These are phyloP conservation scores for Dynastes hyllus DNA, from an alignment of 2,888 invertebrate species.

Conservation along the genomic window DNA sequence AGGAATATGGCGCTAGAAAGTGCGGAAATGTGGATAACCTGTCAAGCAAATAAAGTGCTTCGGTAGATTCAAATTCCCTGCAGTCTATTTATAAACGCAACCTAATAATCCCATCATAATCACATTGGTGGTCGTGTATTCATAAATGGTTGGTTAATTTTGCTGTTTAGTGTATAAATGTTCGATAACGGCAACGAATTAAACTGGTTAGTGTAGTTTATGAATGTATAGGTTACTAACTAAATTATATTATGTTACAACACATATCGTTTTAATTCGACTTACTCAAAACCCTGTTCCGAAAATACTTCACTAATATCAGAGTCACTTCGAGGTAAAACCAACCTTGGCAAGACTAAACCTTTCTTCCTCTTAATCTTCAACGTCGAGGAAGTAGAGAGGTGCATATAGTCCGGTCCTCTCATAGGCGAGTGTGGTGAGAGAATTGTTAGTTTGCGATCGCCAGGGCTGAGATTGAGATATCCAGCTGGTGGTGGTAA, in stretches of 20 bases:
- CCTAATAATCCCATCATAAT: too few relatives aligned
- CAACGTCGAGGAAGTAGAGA: slow-evolving; percentile 73
- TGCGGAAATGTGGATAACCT: too few relatives aligned
- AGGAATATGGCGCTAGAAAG: too few relatives aligned
- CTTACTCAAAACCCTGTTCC: slow-evolving; percentile 79
- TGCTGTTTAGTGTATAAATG: too few relatives aligned
- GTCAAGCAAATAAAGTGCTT: too few relatives aligned
- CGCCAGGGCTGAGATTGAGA: slow-evolving; percentile 72
- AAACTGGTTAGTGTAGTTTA: not conserved
- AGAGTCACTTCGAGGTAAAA: slow-evolving; percentile 84
- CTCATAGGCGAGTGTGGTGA: slow-evolving; percentile 87
- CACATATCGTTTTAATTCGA: slow-evolving; percentile 58
- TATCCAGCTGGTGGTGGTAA: slow-evolving; percentile 79
- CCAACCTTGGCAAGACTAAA: slow-evolving; percentile 82
- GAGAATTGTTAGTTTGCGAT: slow-evolving; percentile 82
- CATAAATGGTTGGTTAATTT: too few relatives aligned
- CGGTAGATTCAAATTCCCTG: too few relatives aligned
- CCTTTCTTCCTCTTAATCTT: slow-evolving; percentile 79
- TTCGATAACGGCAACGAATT: not conserved
- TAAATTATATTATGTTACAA: slow-evolving; percentile 6
- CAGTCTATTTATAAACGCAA: too few relatives aligned
- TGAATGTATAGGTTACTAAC: not conserved
- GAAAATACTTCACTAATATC: slow-evolving; percentile 80
- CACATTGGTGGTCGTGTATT: too few relatives aligned
- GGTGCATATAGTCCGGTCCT: slow-evolving; percentile 79